Evolutionary conservation across 2,797 vertebrate species (phyloP), one percentile per base, ranked within the genome.

Genomic region (Saguinus oedipus): DNA sequence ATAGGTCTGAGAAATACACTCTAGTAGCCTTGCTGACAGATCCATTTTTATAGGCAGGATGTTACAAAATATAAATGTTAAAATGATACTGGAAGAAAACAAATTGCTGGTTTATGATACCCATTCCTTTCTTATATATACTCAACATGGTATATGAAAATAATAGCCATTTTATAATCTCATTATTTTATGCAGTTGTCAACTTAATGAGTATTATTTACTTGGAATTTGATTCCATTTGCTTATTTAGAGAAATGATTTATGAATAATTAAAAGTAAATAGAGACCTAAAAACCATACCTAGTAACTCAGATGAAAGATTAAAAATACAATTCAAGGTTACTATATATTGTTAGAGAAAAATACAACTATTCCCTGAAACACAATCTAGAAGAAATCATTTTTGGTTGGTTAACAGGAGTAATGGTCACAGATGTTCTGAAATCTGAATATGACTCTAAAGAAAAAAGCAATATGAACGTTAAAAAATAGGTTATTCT

Each of bases 201-300:
- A 76, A 68, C 19, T 75, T 93, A 92, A 61, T 79, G 59, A 94
- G 30, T 94, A n/a, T 79, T 44, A 82, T 96, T 88, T 64, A 83
- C 33, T 39, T 90, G 14, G 36, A 93, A 96, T 24, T 61, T 92
- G 14, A 72, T 90, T 92, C 44, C 6, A 48, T 85, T 92, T 48
- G 24, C 39, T 88, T 93, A 61, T 87, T 94, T 95, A 86, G 83
- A 4, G 19, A 84, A 83, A n/a, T 64, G 19, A 91, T 46, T 68
- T 36, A 50, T 46, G 24, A 94, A 91, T 85, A 88, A 57, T 33
- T 82, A 90, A 81, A 20, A 88, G 26, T 57, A 50, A 93, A 82
- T 42, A 86, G 87, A 26, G 33, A 53, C 27, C 44, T 64, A 72
- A 80, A 88, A 76, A 20, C 20, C 7, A 70, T 64, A 68, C 14